Percentiles rank a stretch among this genome's conserved stretches.
Evolutionary conservation across 2,888 invertebrate species (phyloP).

Genomic region (Torymus tubicola): DNA sequence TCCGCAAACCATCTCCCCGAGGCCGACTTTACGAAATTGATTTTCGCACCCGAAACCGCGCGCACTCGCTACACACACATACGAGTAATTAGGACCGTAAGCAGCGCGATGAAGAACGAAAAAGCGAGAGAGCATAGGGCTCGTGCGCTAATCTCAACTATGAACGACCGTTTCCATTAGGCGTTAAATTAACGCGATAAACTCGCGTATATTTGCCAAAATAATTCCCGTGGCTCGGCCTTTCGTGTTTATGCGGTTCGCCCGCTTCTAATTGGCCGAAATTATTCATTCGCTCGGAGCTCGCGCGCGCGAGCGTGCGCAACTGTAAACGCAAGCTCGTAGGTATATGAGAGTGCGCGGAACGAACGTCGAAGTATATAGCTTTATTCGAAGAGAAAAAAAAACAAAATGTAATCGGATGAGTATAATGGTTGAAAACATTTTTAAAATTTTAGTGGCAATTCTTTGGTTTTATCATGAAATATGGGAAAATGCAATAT

Average conservation of each 20-base stretch:
- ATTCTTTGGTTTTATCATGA: no score
- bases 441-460: no score
- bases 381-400: no score
- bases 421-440: no score
- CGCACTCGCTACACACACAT: neutral
- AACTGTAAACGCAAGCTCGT: no score
- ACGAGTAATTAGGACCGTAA: no score
- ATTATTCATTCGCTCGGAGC: slow-evolving; percentile 39
- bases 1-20: neutral
- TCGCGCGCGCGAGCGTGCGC: neutral
- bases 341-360: neutral
- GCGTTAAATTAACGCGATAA: slow-evolving; percentile 22
- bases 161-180: slow-evolving; percentile 17
- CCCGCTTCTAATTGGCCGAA: slow-evolving; percentile 18
- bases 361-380: no score
- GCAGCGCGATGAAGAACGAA: neutral
- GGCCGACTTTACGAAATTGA: slow-evolving; percentile 8
- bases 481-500: no score
- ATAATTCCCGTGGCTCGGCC: neutral
- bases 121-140: neutral
- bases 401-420: no score
- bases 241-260: neutral
- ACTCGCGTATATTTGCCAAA: slow-evolving; percentile 14
- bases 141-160: slow-evolving; percentile 7
- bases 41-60: slow-evolving; percentile 1